Conservation (phyloP, 53 echinoderm and acorn worm genomes). For the Temnopleurus reevesii region DNA sequence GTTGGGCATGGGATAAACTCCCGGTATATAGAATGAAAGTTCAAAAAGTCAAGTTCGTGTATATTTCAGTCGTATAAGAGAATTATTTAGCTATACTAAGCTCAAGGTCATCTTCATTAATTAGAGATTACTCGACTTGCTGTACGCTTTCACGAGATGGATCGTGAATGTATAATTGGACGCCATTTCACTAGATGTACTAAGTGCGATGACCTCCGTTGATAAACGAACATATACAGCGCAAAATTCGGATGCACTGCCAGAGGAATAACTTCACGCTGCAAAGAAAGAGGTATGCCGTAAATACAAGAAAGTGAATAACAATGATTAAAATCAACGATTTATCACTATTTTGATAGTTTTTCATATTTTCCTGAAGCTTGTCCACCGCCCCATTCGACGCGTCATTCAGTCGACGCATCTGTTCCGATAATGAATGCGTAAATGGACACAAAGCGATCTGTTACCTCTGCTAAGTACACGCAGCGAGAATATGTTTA, state of each 20-base stretch:
- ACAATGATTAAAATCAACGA: no score
- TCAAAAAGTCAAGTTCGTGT: conserved; percentile 18
- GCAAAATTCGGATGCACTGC: no score
- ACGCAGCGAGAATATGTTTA: conserved; percentile 12
- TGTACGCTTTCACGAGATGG: no score
- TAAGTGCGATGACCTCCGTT: no score
- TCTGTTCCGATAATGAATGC: conserved; percentile 9
- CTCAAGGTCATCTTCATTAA: not conserved
- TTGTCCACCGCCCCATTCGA: not conserved
- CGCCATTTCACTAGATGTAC: no score
- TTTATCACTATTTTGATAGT: not conserved
- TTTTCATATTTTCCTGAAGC: not conserved
- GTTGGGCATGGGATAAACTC: not conserved
- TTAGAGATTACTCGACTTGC: no score
- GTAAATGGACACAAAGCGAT: conserved; percentile 3
- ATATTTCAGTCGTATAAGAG: not conserved
- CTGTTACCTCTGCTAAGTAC: not conserved
- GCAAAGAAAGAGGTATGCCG: no score
- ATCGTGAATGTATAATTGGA: no score
- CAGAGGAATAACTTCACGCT: no score
- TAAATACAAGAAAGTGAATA: no score
- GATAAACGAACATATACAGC: conserved; percentile 4
- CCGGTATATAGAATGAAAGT: not conserved
- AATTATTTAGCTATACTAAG: not conserved
- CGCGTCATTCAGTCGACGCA: not conserved